Conservation (phyloP, 1,140 invertebrate species). For the Caenorhabditis latens region DNA sequence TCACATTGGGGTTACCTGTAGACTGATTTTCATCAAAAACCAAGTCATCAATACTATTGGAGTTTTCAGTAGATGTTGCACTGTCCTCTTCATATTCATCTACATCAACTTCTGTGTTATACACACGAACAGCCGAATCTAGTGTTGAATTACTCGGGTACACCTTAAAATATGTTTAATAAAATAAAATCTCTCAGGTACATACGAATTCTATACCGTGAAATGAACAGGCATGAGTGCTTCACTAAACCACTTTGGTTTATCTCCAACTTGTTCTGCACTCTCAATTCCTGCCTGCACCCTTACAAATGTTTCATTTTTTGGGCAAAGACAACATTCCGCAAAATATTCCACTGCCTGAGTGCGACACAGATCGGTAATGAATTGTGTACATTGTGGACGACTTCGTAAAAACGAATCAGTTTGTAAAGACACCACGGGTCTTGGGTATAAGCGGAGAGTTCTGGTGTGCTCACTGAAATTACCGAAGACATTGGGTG, state of each 20-base stretch:
- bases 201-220: conserved; percentile 70
- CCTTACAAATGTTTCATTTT: conserved; percentile 94
- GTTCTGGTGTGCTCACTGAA: conserved; percentile 98
- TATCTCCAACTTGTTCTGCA: conserved; percentile 94
- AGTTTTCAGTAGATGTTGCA: conserved; percentile 45
- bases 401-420: conserved; percentile 95
- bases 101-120: conserved; percentile 31
- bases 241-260: conserved; percentile 91
- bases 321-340: conserved; percentile 96
- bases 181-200: conserved; percentile 7
- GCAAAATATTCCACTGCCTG: conserved; percentile 97
- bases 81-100: conserved; percentile 56
- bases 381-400: conserved; percentile 85
- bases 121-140: conserved; percentile 72
- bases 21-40: conserved; percentile 37
- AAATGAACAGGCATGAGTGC: conserved; percentile 90
- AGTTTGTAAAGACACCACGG: conserved; percentile 98
- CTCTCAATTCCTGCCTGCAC: conserved; percentile 94
- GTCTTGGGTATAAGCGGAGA: conserved; percentile 92
- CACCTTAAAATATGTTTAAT: not conserved
- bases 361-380: conserved; percentile 86
- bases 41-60: conserved; percentile 61
- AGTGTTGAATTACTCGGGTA: conserved; percentile 77
- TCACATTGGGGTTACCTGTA: conserved; percentile 8
- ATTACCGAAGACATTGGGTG: conserved; percentile 94